Conservation (phyloP, 2,888 invertebrate species). For the Heliconius sara region DNA sequence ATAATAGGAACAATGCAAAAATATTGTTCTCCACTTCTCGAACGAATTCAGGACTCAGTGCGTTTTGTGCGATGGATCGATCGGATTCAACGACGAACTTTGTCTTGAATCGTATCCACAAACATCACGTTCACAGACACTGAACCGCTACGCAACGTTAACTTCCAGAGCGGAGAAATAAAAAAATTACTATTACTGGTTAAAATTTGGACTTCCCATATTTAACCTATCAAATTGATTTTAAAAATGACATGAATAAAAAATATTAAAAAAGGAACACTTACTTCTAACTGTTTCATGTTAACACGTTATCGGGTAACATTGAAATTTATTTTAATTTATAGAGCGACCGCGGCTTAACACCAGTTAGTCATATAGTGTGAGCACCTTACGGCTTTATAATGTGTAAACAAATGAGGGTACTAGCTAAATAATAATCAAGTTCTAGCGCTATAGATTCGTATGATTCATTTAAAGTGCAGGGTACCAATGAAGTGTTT, state of each 20-base stretch:
- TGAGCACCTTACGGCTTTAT: not conserved
- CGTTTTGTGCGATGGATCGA: not conserved
- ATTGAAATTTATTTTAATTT: constrained; percentile 12
- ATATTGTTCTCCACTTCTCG: not conserved
- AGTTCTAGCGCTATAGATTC: not conserved
- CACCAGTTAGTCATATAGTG: not conserved
- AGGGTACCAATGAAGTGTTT: too few relatives aligned
- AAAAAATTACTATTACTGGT: not conserved
- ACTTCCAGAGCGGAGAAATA: not conserved
- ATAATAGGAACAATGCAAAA: not conserved
- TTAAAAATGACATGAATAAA: not conserved
- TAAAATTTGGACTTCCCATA: too few relatives aligned
- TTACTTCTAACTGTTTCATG: constrained; percentile 12
- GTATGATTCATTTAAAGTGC: not conserved
- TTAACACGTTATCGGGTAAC: constrained; percentile 1
- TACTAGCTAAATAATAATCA: not conserved
- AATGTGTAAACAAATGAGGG: not conserved
- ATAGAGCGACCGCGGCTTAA: not conserved
- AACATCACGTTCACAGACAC: too few relatives aligned
- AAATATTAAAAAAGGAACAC: not conserved
- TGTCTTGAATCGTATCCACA: too few relatives aligned
- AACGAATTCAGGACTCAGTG: not conserved
- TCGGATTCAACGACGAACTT: not conserved
- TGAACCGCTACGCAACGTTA: too few relatives aligned
- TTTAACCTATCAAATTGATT: not conserved